phyloP scores from a whole-genome alignment of 2,888 invertebrate species.

The Coecobrya sp. region DNA sequence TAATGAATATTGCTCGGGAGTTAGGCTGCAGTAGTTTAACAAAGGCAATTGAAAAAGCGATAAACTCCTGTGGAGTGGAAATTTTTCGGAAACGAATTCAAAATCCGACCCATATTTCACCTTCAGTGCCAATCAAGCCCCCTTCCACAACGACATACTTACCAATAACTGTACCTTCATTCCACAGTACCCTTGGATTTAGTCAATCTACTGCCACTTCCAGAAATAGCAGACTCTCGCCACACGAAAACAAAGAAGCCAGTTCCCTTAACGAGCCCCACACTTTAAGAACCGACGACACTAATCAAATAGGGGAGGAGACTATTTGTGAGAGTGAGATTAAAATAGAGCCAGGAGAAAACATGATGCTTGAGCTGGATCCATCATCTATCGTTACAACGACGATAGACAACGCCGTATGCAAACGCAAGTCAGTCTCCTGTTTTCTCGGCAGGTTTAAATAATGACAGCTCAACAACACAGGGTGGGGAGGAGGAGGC shows the following conservation, averaged over 20 bases:
- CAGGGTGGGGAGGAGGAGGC: background rate
- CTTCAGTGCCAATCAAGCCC: too few species aligned
- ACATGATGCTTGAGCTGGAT: slow-evolving; percentile 46
- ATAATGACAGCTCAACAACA: background rate
- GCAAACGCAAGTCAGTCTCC: background rate
- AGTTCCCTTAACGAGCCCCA: background rate
- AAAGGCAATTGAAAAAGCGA: slow-evolving; percentile 76
- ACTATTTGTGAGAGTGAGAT: background rate
- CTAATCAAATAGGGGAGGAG: background rate
- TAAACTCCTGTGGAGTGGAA: slow-evolving; percentile 77
- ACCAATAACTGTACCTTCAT: too few species aligned
- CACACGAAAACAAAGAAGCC: background rate
- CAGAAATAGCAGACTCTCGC: background rate
- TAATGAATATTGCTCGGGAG: slow-evolving; percentile 79
- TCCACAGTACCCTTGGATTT: too few species aligned
- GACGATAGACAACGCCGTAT: background rate
- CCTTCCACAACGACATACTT: too few species aligned
- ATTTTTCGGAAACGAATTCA: slow-evolving; percentile 74
- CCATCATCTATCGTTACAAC: slow-evolving; percentile 39
- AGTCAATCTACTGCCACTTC: too few species aligned
- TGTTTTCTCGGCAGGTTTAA: background rate
- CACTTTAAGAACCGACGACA: too few species aligned
- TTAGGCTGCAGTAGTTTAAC: slow-evolving; percentile 72
- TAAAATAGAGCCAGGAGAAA: slow-evolving; percentile 63
- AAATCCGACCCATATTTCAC: background rate